Conservation (phyloP, 2,797 vertebrate genomes). For the Leucoraja ocellata region DNA sequence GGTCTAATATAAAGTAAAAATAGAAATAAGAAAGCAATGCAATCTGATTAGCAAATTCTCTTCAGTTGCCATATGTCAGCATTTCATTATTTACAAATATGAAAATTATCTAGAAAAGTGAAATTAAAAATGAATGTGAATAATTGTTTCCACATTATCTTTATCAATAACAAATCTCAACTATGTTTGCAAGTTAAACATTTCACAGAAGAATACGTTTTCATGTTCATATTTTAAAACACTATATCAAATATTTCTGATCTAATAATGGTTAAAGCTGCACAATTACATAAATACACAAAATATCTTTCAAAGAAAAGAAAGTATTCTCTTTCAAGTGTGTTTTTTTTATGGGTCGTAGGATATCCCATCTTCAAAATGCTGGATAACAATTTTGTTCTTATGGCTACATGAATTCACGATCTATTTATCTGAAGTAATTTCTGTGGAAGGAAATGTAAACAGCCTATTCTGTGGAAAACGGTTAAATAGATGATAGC, state of each 20-base stretch:
- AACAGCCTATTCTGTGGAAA: slow-evolving; percentile 15
- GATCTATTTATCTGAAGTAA: slow-evolving; percentile 29
- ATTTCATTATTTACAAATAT: background rate
- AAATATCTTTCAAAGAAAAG: background rate
- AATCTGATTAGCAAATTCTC: background rate
- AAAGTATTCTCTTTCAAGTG: background rate
- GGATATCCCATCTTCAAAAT: background rate
- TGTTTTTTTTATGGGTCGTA: background rate
- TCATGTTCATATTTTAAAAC: background rate
- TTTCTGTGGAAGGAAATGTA: slow-evolving; percentile 15
- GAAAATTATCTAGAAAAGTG: background rate
- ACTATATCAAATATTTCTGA: background rate
- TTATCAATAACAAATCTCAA: slow-evolving; percentile 1
- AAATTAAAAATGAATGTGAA: background rate
- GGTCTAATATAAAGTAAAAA: background rate
- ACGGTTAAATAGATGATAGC: slow-evolving; percentile 13
- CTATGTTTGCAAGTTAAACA: background rate
- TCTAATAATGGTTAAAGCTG: background rate
- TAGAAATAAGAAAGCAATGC: background rate
- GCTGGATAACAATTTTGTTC: background rate
- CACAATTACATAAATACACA: background rate
- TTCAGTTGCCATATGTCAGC: background rate
- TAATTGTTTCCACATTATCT: background rate
- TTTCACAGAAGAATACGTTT: background rate
- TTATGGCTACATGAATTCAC: background rate